phyloP scores from a whole-genome alignment of 2,113 vertebrate genomes.

The Gnathonemus longibarbis region DNA sequence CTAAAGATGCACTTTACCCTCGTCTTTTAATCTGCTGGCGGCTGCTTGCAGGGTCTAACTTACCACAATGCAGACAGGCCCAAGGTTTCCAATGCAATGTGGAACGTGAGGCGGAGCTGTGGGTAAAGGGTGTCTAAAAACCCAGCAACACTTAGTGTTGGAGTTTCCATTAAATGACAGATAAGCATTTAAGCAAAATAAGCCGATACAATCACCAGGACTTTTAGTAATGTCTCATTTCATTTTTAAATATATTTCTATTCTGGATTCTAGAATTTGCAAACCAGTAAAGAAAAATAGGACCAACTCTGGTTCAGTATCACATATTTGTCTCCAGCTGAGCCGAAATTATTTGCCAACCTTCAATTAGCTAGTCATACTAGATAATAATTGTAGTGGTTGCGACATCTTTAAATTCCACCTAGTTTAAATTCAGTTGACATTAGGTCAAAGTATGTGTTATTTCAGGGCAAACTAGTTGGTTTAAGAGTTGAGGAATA shows the following conservation, averaged over 20 bases:
- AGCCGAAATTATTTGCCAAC: not conserved
- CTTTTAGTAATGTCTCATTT: not conserved
- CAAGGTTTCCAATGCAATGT: constrained; percentile 9
- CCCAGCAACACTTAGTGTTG: constrained; percentile 4
- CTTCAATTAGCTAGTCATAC: not conserved
- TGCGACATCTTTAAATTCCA: not conserved
- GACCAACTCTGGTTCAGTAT: not conserved
- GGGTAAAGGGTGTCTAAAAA: not conserved
- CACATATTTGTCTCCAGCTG: not conserved
- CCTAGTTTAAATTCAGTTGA: not conserved
- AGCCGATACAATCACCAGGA: not conserved
- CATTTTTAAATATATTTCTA: not conserved
- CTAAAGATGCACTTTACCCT: constrained; percentile 17
- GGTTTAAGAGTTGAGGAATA: not conserved
- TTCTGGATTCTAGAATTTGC: not conserved
- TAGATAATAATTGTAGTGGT: not conserved
- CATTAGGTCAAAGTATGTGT: not conserved
- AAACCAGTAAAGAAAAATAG: not conserved
- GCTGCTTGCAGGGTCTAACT: constrained; percentile 24
- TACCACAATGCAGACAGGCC: constrained; percentile 28
- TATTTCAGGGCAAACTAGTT: not conserved
- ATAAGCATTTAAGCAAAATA: not conserved
- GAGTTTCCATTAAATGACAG: constrained; percentile 2
- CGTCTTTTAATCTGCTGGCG: not conserved
- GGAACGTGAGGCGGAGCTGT: constrained; percentile 2